Percentiles rank a stretch among this genome's conserved stretches.
These are phyloP conservation scores for Scomber japonicus DNA, from an alignment of 2,113 vertebrate genomes.

Conservation along the genomic window DNA sequence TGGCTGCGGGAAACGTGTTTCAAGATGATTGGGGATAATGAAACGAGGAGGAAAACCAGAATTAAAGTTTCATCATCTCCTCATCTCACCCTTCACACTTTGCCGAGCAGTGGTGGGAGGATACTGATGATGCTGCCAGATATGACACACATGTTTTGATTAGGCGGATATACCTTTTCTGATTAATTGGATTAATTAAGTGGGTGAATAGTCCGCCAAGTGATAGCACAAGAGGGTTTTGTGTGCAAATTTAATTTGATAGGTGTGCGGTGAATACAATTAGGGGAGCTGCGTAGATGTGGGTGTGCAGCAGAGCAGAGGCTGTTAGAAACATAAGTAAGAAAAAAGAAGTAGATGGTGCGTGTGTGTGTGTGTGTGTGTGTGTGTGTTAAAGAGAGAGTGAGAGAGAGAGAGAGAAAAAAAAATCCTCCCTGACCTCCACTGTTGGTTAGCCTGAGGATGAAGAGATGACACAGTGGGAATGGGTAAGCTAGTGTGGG, in stretches of 20 bases:
- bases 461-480: constrained; percentile 63
- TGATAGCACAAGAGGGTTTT: constrained; percentile 48
- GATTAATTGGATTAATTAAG: constrained; percentile 76
- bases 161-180: constrained; percentile 55
- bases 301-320: constrained; percentile 19
- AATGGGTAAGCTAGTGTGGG: constrained; percentile 59
- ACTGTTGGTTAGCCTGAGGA: constrained; percentile 61
- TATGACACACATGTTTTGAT: constrained; percentile 64
- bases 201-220: constrained; percentile 54
- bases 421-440: constrained; percentile 62
- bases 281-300: constrained; percentile 31
- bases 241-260: constrained; percentile 58
- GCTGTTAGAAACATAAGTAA: constrained; percentile 7
- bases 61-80: constrained; percentile 47
- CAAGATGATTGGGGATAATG: constrained; percentile 46
- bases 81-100: constrained; percentile 62
- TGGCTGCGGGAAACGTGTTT: constrained; percentile 24
- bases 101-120: constrained; percentile 49
- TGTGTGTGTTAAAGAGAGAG: too few relatives aligned
- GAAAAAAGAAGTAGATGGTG: background rate
- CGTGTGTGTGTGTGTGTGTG: constrained; percentile 19
- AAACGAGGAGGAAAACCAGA: constrained; percentile 36
- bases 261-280: constrained; percentile 42
- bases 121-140: constrained; percentile 63
- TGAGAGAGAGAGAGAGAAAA: constrained; percentile 8